Evolutionary conservation across 1,140 invertebrate genomes (phyloP).

Genomic region (Latrodectus geometricus): DNA sequence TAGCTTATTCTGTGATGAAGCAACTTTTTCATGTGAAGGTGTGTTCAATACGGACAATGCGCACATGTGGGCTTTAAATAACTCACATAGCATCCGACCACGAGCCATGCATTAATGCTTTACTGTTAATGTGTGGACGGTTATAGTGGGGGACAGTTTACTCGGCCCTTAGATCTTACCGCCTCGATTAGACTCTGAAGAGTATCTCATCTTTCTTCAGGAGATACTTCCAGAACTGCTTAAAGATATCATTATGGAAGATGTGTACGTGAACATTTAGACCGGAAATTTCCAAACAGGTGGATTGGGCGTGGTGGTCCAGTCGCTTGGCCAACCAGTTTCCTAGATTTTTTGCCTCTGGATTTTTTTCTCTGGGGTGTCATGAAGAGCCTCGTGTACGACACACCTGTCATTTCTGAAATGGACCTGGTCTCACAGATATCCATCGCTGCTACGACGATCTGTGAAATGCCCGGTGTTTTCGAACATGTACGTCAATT

Average conservation of each 20-base stretch:
- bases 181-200: too few relatives aligned
- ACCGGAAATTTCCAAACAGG: too few relatives aligned
- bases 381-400: too few relatives aligned
- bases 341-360: too few relatives aligned
- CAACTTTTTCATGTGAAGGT: neutral
- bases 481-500: slow-evolving; percentile 12
- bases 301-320: too few relatives aligned
- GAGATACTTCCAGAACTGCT: slow-evolving; percentile 1
- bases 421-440: too few relatives aligned
- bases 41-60: neutral
- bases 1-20: too few relatives aligned
- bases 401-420: too few relatives aligned
- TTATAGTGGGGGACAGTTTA: neutral
- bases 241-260: neutral
- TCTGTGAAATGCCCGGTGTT: slow-evolving; percentile 21
- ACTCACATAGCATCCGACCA: neutral
- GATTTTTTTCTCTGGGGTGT: too few relatives aligned
- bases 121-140: neutral
- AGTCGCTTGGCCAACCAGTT: too few relatives aligned
- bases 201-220: too few relatives aligned
- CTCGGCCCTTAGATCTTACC: neutral
- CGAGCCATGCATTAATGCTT: neutral
- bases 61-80: neutral
- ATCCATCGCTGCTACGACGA: slow-evolving; percentile 22
- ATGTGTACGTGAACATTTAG: too few relatives aligned